These are phyloP conservation scores for Erynnis tages DNA, from an alignment of 2,888 invertebrate genomes.

Conservation along the genomic window DNA sequence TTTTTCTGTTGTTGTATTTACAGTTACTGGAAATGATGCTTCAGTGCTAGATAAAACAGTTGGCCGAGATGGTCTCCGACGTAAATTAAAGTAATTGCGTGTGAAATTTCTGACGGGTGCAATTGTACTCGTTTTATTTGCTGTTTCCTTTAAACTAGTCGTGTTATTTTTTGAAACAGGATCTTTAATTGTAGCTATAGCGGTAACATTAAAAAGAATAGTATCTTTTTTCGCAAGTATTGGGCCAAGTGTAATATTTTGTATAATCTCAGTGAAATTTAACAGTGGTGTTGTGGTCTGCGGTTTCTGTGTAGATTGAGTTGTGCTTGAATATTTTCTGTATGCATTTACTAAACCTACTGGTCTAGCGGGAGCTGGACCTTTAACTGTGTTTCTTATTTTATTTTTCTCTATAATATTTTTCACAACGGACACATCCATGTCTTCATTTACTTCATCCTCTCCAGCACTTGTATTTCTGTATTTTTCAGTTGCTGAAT, in stretches of 20 bases:
- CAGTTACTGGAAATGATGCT: conserved; percentile 35
- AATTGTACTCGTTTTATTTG: conserved; percentile 47
- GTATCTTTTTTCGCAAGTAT: conserved; percentile 47
- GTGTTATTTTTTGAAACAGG: conserved; percentile 36
- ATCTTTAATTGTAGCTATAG: conserved; percentile 37
- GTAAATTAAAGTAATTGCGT: conserved; percentile 61
- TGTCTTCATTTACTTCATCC: conserved; percentile 80
- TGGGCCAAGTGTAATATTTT: conserved; percentile 47
- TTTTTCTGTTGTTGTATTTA: conserved; percentile 69
- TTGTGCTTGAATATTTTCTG: conserved; percentile 62
- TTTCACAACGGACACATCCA: conserved; percentile 83
- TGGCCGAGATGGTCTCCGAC: conserved; percentile 60
- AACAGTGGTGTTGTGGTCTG: conserved; percentile 50
- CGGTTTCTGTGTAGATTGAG: conserved; percentile 53
- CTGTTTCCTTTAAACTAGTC: conserved; percentile 44
- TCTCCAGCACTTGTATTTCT: conserved; percentile 75
- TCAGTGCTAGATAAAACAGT: conserved; percentile 57
- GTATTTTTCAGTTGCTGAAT: conserved; percentile 74
- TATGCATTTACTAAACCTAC: conserved; percentile 74
- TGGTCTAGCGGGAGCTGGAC: conserved; percentile 71
- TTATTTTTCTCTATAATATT: conserved; percentile 78
- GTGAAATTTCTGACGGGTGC: conserved; percentile 59
- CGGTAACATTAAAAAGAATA: conserved; percentile 41
- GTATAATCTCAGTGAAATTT: conserved; percentile 57
- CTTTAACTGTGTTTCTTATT: conserved; percentile 74